Evolutionary conservation across 2,113 vertebrate genomes (phyloP).

Genomic region (Chrysemys picta): DNA sequence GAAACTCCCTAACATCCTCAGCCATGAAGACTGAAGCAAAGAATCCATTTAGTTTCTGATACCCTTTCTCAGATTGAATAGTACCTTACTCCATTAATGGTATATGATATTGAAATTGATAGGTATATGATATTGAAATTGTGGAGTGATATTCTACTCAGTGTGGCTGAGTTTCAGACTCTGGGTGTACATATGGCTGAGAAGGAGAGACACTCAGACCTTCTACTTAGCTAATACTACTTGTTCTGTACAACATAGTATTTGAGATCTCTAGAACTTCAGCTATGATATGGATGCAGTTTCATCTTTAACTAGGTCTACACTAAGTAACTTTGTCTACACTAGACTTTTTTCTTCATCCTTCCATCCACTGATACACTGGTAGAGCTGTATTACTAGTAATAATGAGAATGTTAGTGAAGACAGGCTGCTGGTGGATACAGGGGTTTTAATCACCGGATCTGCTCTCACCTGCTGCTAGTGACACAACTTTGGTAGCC

Average conservation of each 20-base stretch:
- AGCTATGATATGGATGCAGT: neutral
- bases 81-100: neutral
- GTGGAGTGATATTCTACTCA: neutral
- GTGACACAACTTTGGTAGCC: neutral
- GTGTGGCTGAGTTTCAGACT: neutral
- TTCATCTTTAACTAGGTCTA: neutral
- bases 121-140: neutral
- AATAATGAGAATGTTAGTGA: constrained; percentile 1
- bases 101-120: neutral
- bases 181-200: neutral
- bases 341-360: neutral
- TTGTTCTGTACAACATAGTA: neutral
- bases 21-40: too few species aligned
- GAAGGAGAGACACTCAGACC: neutral
- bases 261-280: neutral
- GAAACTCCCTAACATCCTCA: too few species aligned
- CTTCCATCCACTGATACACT: neutral
- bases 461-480: constrained; percentile 11
- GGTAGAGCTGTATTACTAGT: neutral
- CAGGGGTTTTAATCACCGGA: neutral
- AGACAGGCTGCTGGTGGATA: neutral
- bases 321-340: neutral
- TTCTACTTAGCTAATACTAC: neutral
- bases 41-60: neutral
- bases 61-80: neutral